These are phyloP conservation scores for Homalodisca vitripennis DNA, from an alignment of 1,140 invertebrate species.

Conservation along the genomic window DNA sequence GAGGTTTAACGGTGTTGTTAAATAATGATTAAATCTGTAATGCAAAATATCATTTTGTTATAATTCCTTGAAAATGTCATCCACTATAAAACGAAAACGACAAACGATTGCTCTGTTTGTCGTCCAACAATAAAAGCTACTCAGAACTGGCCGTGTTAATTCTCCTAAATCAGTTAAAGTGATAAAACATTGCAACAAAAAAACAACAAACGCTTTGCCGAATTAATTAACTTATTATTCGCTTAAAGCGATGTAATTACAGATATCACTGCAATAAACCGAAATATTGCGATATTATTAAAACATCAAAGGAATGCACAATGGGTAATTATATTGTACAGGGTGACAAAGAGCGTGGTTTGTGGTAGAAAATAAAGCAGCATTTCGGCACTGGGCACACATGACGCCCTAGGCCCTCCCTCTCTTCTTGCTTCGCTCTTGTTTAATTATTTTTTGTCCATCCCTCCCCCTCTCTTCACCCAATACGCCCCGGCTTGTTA, in stretches of 20 bases:
- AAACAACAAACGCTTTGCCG: neutral
- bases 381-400: slow-evolving; percentile 1
- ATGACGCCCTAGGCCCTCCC: slow-evolving; percentile 4
- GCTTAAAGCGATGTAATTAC: slow-evolving; percentile 8
- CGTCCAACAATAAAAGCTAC: too few species aligned
- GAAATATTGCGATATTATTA: slow-evolving; percentile 1
- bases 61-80: too few species aligned
- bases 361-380: slow-evolving; percentile 3
- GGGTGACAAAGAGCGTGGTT: neutral
- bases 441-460: slow-evolving; percentile 18
- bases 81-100: too few species aligned
- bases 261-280: slow-evolving; percentile 6
- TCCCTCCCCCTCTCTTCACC: neutral
- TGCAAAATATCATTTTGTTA: too few species aligned
- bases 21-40: too few species aligned
- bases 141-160: too few species aligned
- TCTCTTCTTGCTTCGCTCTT: slow-evolving; percentile 1
- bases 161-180: too few species aligned
- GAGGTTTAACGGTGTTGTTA: too few species aligned
- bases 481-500: neutral
- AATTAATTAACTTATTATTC: slow-evolving; percentile 7
- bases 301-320: neutral
- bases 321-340: slow-evolving; percentile 3
- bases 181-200: too few species aligned
- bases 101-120: too few species aligned